phyloP scores from a whole-genome alignment of 2,888 invertebrate species.

The Caenorhabditis wallacei region DNA sequence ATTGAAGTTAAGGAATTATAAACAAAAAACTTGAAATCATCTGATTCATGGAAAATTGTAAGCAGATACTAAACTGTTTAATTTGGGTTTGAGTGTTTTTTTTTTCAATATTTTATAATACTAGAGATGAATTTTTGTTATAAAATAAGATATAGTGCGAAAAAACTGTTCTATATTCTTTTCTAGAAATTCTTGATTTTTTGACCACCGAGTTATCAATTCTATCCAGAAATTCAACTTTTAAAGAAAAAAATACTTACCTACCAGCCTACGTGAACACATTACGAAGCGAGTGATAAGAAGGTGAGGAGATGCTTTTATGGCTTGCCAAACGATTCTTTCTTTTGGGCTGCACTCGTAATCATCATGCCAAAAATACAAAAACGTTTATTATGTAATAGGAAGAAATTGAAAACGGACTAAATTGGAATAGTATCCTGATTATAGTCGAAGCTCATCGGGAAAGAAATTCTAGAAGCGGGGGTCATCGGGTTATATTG shows the following conservation, averaged over 20 bases:
- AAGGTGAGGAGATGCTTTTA: slow-evolving; percentile 50
- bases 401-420: slow-evolving; percentile 40
- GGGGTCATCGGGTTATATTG: slow-evolving; percentile 32
- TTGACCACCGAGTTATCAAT: background rate
- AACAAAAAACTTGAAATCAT: too few relatives aligned
- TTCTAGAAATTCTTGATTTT: too few relatives aligned
- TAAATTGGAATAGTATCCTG: slow-evolving; percentile 46
- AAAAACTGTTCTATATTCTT: too few relatives aligned
- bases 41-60: too few relatives aligned
- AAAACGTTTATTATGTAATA: slow-evolving; percentile 41
- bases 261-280: slow-evolving; percentile 60
- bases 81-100: too few relatives aligned
- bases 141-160: too few relatives aligned
- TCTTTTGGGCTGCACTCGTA: slow-evolving; percentile 3
- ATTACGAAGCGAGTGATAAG: slow-evolving; percentile 67
- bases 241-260: slow-evolving; percentile 54
- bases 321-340: slow-evolving; percentile 55
- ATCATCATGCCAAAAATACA: slow-evolving; percentile 34
- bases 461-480: slow-evolving; percentile 48
- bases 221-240: background rate
- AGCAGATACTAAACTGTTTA: too few relatives aligned
- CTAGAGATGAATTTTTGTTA: too few relatives aligned
- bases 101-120: too few relatives aligned
- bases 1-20: too few relatives aligned
- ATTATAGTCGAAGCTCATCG: slow-evolving; percentile 58